phyloP scores from a whole-genome alignment of 2,797 vertebrate species.

The Anguilla megastoma region DNA sequence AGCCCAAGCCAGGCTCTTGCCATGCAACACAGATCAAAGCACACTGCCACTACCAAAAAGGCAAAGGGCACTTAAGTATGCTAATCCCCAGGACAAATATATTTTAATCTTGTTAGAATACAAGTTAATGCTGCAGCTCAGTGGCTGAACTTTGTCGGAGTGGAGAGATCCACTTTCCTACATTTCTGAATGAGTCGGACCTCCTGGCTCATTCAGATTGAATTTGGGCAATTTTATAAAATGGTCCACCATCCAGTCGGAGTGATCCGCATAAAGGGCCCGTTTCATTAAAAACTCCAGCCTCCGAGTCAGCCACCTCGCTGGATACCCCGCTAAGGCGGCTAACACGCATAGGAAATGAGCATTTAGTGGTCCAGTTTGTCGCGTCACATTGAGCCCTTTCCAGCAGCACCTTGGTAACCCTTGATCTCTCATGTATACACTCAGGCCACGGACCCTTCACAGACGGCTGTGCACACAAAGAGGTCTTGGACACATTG shows the following conservation, averaged over 20 bases:
- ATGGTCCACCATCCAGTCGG: conserved; percentile 46
- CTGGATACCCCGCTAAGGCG: conserved; percentile 72
- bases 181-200: conserved; percentile 79
- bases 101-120: conserved; percentile 99
- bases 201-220: conserved; percentile 72
- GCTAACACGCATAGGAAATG: conserved; percentile 80
- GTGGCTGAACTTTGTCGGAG: conserved; percentile 87
- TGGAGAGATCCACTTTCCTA: conserved; percentile 82
- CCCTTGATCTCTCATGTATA: conserved; percentile 86
- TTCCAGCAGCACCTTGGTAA: conserved; percentile 81
- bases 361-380: conserved; percentile 72
- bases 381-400: conserved; percentile 67
- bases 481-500: conserved; percentile 70
- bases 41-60: conserved; percentile 81
- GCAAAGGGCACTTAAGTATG: conserved; percentile 91
- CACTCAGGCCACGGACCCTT: conserved; percentile 55
- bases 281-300: conserved; percentile 64
- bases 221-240: conserved; percentile 69
- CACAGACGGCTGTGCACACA: conserved; percentile 55
- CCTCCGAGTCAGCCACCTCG: conserved; percentile 72
- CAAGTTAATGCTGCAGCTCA: conserved; percentile 96
- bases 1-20: conserved; percentile 86
- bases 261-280: conserved; percentile 30
- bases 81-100: conserved; percentile 99
- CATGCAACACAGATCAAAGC: conserved; percentile 97